Conservation (phyloP, 2,888 invertebrate species). For the Dynastes maya region DNA sequence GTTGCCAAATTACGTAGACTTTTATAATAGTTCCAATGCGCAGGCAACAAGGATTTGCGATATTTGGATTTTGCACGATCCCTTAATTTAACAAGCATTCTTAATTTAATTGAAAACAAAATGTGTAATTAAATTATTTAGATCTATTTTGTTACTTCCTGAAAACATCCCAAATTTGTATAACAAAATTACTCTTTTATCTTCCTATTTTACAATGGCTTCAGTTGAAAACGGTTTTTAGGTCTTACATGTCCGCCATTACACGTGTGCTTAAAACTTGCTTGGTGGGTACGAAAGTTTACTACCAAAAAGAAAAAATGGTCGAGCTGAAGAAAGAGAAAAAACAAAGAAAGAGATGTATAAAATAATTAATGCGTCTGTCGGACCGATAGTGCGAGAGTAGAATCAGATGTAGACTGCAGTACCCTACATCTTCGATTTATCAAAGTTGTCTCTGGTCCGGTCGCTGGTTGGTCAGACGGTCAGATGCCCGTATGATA, state of each 20-base stretch:
- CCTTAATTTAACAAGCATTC: too few relatives aligned
- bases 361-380: constrained; percentile 48
- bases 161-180: too few relatives aligned
- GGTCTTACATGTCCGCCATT: not conserved
- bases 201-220: too few relatives aligned
- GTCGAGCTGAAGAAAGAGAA: constrained; percentile 20
- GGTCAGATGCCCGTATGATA: constrained; percentile 62
- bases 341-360: constrained; percentile 18
- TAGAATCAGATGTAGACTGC: constrained; percentile 49
- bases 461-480: constrained; percentile 66
- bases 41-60: too few relatives aligned
- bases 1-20: too few relatives aligned
- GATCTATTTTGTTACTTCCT: too few relatives aligned
- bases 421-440: constrained; percentile 63
- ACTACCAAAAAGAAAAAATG: constrained; percentile 14
- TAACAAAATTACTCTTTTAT: too few relatives aligned
- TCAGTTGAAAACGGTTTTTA: too few relatives aligned
- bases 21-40: too few relatives aligned
- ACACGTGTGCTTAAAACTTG: not conserved
- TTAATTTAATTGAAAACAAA: too few relatives aligned
- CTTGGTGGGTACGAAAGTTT: constrained; percentile 7
- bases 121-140: too few relatives aligned
- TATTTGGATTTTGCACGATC: too few relatives aligned
- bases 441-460: constrained; percentile 62
- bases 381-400: constrained; percentile 7